Base-by-base conservation (phyloP, 1,140 invertebrate genomes). In the Macrocentrus cingulum region DNA sequence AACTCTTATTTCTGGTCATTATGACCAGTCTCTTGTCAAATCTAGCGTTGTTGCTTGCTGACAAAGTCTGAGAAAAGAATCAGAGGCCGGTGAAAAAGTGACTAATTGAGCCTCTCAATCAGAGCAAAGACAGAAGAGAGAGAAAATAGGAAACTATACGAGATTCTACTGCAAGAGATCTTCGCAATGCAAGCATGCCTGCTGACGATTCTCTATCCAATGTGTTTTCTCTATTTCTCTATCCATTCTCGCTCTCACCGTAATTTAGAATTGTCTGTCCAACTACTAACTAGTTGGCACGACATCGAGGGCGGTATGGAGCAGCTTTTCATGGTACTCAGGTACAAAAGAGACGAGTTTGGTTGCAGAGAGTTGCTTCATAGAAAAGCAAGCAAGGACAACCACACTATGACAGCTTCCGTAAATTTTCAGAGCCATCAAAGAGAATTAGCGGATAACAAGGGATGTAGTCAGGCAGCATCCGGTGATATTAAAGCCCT, bases 281-380 rank as follows among this genome's bases (percentile, higher is more conserved):
- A 71, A 71, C 69, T 68, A 60, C 62, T 69, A 71, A 71, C 67
- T 68, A 71, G 66, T 69, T 68, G 53, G 53, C 57, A 49, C 53
- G 51, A 52, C 36, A 42, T 50, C 39, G 39, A 50, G 42, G 15
- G 36, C 13, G 15, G 36, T 39, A 39, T 39, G 13, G 8, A 39
- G 8, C 36, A 39, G 25, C 25, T 29, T 29, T 29, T 29, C 25
- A 29, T 29, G 25, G 4, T 29, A 29, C 25, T 9, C 25, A 29
- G 25, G 25, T 29, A 29, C 25, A 29, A 29, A 29, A 29, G 25
- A 29, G 25, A 29, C 9, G 25, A 29, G 25, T 29, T 4, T 29
- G 25, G 25, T n/a, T 29, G 25, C 25, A 29, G 25, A 29, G 25
- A 29, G 25, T 29, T 29, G 25, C 9, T n/a, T n/a, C n/a, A 29